phyloP scores from a whole-genome alignment of 1,140 invertebrate species.

The Oryctes rhinoceros region DNA sequence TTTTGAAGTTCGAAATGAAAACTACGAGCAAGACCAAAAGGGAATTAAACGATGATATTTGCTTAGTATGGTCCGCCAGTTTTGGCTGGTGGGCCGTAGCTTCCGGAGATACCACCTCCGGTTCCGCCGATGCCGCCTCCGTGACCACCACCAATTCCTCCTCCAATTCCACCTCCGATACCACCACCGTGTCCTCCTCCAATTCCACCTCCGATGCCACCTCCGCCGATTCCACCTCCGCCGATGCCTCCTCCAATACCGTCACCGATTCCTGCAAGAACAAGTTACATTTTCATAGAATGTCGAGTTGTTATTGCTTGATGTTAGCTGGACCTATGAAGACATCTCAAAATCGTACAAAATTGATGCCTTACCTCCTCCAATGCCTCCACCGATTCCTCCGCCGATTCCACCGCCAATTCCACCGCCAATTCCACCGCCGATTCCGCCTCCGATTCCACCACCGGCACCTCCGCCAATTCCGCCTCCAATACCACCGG shows the following conservation, averaged over 20 bases:
- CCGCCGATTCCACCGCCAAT: slow-evolving; percentile 4
- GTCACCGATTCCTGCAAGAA: slow-evolving; percentile 62
- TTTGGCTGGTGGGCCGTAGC: slow-evolving; percentile 26
- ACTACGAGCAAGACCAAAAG: not conserved
- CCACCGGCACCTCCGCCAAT: not conserved
- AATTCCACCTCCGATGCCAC: not conserved
- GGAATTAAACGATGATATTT: not conserved
- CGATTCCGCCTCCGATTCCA: not conserved
- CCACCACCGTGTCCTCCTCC: slow-evolving; percentile 7
- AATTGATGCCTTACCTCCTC: slow-evolving; percentile 5
- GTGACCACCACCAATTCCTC: not conserved
- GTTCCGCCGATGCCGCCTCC: slow-evolving; percentile 27
- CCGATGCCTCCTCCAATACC: slow-evolving; percentile 68
- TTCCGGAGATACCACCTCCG: not conserved
- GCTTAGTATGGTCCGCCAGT: slow-evolving; percentile 27
- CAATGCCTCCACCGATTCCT: slow-evolving; percentile 63
- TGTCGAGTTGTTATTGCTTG: not conserved
- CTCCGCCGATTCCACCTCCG: slow-evolving; percentile 69
- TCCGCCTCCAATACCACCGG: not conserved
- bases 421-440: slow-evolving; percentile 34
- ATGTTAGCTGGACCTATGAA: too few species aligned
- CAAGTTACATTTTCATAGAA: not conserved
- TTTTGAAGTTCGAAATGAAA: not conserved
- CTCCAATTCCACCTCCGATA: slow-evolving; percentile 21
- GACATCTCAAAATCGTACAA: not conserved